Evolutionary conservation across 64 coral and sea anemone species (phyloP), one percentile per base, ranked within the genome.

Genomic region (Montipora cactus): DNA sequence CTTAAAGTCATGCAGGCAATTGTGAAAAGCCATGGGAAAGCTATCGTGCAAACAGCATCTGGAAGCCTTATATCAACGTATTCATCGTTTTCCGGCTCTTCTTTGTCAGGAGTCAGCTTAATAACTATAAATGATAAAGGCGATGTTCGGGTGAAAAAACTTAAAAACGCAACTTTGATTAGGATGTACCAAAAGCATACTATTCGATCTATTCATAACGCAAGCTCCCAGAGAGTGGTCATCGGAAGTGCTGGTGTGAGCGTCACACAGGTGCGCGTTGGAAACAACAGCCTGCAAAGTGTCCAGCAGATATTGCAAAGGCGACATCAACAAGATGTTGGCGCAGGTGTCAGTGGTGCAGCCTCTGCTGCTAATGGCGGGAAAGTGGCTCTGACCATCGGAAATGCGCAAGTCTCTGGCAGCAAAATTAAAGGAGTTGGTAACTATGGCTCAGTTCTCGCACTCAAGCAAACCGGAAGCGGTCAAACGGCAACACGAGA

Each of bases 11-110:
- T 88, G 83, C 80, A 79, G 22, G 92, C 92, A 21, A 88, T 93
- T 51, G 92, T 93, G 8, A 77, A 88, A 80, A 88, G 83, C 74
- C 15, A 87, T 50, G 92, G 92, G 4, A 93, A 93, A 72, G 92
- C 84, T 21, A 80, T 93, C 53, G 85, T 93, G 15, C 92, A 82
- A 59, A 88, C 87, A 44, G 83, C 83, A 16, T 50, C 59, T 87
- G 92, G 92, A 6, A 72, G 28, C 51, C 59, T 93, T 1, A 74
- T 93, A 79, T 84, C 83, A 21, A 86, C 67, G 0, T 86, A 50
- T 46, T 81, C 92, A 4, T 59, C 74, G 18, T 79, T 78, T 15
- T 71, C 76, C 10, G 70, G 75, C 4, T 70, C 76, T 8, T 87
- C 87, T 47, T 57, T 70, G 28, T 81, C 75, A 11, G 92, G 92